A percentile compares a stretch with the other conserved stretches of the same genome.
These are phyloP conservation scores for Anoplius nigerrimus DNA, from an alignment of 2,888 invertebrate species.

Conservation along the genomic window DNA sequence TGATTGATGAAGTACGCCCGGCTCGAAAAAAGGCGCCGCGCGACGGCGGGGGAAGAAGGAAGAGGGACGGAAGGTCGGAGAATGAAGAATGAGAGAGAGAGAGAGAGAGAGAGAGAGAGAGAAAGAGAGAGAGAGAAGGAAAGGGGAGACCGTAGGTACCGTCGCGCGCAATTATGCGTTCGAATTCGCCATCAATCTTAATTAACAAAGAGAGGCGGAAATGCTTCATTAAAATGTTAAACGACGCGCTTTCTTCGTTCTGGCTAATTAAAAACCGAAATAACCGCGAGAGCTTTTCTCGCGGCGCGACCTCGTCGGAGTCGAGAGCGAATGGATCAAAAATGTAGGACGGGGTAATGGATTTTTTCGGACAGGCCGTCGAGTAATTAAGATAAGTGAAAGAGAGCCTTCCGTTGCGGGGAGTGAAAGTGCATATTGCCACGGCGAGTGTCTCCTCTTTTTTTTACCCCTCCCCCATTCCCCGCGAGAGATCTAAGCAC, in stretches of 20 bases:
- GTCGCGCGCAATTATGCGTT: slow-evolving; percentile 57
- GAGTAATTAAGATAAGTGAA: slow-evolving; percentile 30
- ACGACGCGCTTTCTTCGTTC: slow-evolving; percentile 40
- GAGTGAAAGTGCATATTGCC: background rate
- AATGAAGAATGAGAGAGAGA: slow-evolving; percentile 3
- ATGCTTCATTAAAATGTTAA: slow-evolving; percentile 53
- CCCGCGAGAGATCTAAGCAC: slow-evolving; percentile 15
- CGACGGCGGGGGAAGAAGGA: background rate
- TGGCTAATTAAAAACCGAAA: slow-evolving; percentile 50
- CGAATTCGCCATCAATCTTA: slow-evolving; percentile 58
- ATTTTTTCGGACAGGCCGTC: background rate
- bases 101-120: slow-evolving; percentile 5
- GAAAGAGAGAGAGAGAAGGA: background rate
- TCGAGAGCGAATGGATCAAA: slow-evolving; percentile 1
- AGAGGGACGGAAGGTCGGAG: background rate
- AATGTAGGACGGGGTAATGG: slow-evolving; percentile 15
- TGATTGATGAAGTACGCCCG: slow-evolving; percentile 56
- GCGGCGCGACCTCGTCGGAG: background rate
- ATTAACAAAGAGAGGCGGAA: slow-evolving; percentile 49
- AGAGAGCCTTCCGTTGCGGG: background rate
- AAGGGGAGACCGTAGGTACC: slow-evolving; percentile 14
- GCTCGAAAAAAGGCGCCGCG: slow-evolving; percentile 31
- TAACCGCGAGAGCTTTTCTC: slow-evolving; percentile 20
- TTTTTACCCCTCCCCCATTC: slow-evolving; percentile 19
- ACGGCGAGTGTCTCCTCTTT: background rate